Evolutionary conservation across 2,113 vertebrate genomes (phyloP).

Genomic region (Cyrtonyx montezumae): DNA sequence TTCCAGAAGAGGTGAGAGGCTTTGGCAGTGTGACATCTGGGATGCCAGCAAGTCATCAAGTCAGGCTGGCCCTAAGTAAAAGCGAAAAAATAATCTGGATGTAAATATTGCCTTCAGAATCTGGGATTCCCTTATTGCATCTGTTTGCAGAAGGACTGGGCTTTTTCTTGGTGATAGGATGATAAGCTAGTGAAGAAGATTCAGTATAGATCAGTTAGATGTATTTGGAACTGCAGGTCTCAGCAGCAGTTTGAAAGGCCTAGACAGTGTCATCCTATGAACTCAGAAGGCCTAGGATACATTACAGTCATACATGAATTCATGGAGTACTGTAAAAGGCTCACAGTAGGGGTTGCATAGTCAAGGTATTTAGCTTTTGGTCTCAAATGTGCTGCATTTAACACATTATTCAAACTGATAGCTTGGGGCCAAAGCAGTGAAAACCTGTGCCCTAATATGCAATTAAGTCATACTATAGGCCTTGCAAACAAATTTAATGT

Average conservation of each 20-base stretch:
- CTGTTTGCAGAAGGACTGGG: background rate
- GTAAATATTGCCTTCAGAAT: background rate
- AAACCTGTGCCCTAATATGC: background rate
- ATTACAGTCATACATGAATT: accelerated
- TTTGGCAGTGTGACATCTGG: background rate
- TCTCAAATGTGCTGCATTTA: background rate
- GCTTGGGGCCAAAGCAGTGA: background rate
- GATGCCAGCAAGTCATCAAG: background rate
- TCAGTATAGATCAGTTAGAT: background rate
- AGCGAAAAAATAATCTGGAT: background rate
- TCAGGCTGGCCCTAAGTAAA: background rate
- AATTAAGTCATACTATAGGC: background rate
- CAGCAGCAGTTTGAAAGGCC: background rate
- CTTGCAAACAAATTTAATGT: background rate
- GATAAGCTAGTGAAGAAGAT: background rate
- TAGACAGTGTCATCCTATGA: background rate
- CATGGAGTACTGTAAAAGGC: background rate
- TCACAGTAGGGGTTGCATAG: background rate
- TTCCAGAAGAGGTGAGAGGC: background rate
- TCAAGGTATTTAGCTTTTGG: background rate
- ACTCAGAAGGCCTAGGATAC: background rate
- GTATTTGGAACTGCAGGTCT: background rate
- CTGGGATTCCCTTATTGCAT: background rate
- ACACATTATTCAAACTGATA: background rate
- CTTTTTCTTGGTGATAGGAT: background rate